These are phyloP conservation scores for Leptonema lineaticorne DNA, from an alignment of 1,140 invertebrate genomes.

Conservation along the genomic window DNA sequence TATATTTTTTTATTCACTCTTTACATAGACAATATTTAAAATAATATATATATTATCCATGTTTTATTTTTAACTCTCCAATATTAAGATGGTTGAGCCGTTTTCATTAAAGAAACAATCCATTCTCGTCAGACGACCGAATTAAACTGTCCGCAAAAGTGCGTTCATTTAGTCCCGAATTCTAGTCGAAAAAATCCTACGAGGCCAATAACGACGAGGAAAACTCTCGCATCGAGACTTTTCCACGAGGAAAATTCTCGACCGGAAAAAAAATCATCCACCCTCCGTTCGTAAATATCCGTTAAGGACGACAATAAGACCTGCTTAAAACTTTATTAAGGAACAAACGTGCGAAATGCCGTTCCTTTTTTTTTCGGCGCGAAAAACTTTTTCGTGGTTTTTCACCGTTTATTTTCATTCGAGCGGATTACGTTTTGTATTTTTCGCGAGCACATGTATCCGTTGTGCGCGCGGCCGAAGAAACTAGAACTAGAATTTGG, in stretches of 20 bases:
- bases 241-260: background rate
- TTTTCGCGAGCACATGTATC: too few relatives aligned
- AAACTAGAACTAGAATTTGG: too few relatives aligned
- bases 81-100: too few relatives aligned
- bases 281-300: background rate
- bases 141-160: background rate
- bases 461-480: too few relatives aligned
- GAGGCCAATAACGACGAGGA: background rate
- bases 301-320: slow-evolving; percentile 19
- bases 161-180: background rate
- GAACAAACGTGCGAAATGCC: too few relatives aligned
- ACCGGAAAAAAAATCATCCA: background rate
- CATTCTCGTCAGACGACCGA: background rate
- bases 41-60: background rate
- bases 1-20: too few relatives aligned
- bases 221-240: background rate
- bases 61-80: too few relatives aligned
- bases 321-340: slow-evolving; percentile 20
- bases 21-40: background rate
- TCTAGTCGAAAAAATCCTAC: too few relatives aligned
- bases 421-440: too few relatives aligned
- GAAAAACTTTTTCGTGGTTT: too few relatives aligned
- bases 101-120: too few relatives aligned
- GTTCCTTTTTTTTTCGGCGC: background rate
- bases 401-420: too few relatives aligned